Conservation (phyloP, 2,113 vertebrate genomes). For the Archocentrus centrarchus region DNA sequence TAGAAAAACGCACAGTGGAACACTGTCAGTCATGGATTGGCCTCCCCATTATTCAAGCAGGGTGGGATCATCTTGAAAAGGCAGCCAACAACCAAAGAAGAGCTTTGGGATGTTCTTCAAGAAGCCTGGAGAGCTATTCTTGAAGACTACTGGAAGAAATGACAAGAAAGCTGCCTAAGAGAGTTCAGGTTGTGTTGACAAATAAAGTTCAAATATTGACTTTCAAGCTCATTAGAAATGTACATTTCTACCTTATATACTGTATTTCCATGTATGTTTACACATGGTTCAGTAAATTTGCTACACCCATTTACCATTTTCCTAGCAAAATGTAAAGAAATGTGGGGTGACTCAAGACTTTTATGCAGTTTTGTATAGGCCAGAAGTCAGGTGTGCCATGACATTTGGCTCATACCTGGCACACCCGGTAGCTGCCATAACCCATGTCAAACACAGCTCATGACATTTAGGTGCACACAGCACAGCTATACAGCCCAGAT, state of each 20-base stretch:
- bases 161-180: rapidly evolving
- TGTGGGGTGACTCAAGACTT: background rate
- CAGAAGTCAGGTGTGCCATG: background rate
- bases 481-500: background rate
- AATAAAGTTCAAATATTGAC: background rate
- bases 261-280: background rate
- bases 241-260: background rate
- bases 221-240: background rate
- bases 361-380: background rate
- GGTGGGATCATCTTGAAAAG: background rate
- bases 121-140: background rate
- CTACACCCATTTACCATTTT: background rate
- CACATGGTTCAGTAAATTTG: background rate
- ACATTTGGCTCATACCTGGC: background rate
- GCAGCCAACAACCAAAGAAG: background rate
- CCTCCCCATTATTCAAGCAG: background rate
- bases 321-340: background rate
- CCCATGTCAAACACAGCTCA: background rate
- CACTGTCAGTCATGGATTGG: background rate
- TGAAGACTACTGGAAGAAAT: background rate
- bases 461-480: background rate
- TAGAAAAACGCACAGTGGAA: background rate
- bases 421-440: background rate
- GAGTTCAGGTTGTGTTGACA: background rate
- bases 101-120: background rate